Evolutionary conservation across 2,888 invertebrate species (phyloP).

Genomic region (Xestia xanthographa): DNA sequence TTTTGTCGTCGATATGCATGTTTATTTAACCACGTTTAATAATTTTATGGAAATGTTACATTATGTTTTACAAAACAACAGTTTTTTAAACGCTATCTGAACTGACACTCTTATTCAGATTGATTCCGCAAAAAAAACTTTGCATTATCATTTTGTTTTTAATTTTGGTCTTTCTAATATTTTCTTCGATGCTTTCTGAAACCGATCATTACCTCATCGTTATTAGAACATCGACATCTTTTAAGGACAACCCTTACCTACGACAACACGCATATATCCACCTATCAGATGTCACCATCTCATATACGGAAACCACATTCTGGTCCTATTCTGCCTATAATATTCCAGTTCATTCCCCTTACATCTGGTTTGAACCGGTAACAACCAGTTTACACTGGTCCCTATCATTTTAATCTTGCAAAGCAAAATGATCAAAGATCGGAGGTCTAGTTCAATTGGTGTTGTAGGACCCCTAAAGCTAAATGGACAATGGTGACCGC

Average conservation of each 20-base stretch:
- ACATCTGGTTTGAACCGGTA: conserved; percentile 78
- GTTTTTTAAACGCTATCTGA: neutral
- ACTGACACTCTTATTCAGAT: too few species aligned
- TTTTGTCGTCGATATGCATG: conserved; percentile 27
- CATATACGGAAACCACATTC: conserved; percentile 86
- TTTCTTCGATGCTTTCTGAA: neutral
- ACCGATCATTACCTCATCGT: neutral
- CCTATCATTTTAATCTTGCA: conserved; percentile 53
- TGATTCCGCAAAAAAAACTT: neutral
- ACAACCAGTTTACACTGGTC: conserved; percentile 74
- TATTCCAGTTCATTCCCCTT: conserved; percentile 83
- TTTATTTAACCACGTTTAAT: neutral
- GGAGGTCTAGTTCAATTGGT: conserved; percentile 68
- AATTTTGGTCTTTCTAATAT: neutral
- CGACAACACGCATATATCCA: conserved; percentile 65
- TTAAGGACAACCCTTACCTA: conserved; percentile 42
- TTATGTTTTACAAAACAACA: neutral
- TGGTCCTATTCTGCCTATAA: conserved; percentile 82
- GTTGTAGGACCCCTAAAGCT: conserved; percentile 69
- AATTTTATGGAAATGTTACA: neutral
- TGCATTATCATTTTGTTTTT: neutral
- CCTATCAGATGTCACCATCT: conserved; percentile 84
- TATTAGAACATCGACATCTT: conserved; percentile 55
- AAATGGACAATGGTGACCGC: conserved; percentile 81
- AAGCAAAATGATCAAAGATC: conserved; percentile 60